A percentile compares a stretch with the other conserved stretches of the same genome.
phyloP scores from a whole-genome alignment of 2,113 vertebrate species.

The Chroicocephalus ridibundus region DNA sequence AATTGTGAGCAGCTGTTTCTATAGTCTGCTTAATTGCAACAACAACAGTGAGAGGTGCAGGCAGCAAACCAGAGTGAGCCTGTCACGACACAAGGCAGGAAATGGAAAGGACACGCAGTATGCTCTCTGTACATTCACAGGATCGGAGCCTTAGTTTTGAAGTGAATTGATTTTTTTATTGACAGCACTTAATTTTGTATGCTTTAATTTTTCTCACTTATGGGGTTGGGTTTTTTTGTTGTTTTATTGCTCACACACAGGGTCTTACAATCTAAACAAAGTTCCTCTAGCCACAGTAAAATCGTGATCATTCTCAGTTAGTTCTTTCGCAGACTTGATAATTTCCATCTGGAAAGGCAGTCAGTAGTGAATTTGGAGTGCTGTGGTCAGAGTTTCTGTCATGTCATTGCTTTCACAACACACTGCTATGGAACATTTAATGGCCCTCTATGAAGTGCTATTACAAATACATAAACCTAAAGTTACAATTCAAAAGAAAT shows the following conservation, averaged over 20 bases:
- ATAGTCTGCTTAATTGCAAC: not conserved
- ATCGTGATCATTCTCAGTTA: not conserved
- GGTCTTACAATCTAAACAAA: not conserved
- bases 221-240: accelerated
- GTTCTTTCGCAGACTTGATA: not conserved
- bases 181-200: not conserved
- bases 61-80: not conserved
- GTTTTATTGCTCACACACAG: not conserved
- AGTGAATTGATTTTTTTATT: not conserved
- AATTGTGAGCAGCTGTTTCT: constrained; percentile 24
- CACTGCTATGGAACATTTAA: not conserved
- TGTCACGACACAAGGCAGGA: not conserved
- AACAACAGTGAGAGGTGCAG: not conserved
- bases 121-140: not conserved
- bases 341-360: not conserved
- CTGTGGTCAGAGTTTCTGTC: not conserved
- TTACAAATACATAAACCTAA: not conserved
- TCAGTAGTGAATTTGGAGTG: not conserved
- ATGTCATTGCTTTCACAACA: not conserved
- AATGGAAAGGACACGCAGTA: not conserved
- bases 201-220: not conserved
- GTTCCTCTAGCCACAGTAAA: not conserved
- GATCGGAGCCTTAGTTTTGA: not conserved
- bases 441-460: not conserved
- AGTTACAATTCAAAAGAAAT: not conserved